Percentiles rank a stretch among this genome's conserved stretches.
Conservation (phyloP, 1,140 invertebrate genomes). For the Papilio dardanus region DNA sequence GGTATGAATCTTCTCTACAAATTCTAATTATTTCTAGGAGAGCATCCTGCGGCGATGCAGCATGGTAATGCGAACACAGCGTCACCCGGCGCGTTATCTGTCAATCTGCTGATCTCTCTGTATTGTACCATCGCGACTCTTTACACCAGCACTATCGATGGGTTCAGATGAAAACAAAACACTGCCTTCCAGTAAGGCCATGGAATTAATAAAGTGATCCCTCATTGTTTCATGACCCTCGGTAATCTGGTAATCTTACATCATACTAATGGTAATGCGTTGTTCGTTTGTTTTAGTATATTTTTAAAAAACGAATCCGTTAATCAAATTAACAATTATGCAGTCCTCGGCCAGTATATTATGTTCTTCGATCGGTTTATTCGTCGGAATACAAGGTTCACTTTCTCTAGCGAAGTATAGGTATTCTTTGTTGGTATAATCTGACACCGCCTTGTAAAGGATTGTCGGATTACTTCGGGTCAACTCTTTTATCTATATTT, state of each 20-base stretch:
- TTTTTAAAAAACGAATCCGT: neutral
- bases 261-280: neutral
- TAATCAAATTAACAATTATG: neutral
- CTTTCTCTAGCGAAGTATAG: neutral
- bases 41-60: constrained; percentile 89
- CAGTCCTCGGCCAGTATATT: neutral
- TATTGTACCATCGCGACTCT: constrained; percentile 78
- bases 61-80: constrained; percentile 85
- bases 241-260: neutral
- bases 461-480: neutral
- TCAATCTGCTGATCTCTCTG: constrained; percentile 78
- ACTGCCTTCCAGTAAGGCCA: constrained; percentile 40
- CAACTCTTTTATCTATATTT: neutral
- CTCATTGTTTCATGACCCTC: neutral
- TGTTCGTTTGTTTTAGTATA: neutral
- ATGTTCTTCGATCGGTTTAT: neutral
- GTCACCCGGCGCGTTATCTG: constrained; percentile 76
- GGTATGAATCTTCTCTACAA: neutral
- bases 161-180: constrained; percentile 78
- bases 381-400: neutral
- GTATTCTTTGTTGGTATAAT: neutral
- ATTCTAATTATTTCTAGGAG: too few species aligned
- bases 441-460: neutral
- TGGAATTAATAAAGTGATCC: constrained; percentile 38
- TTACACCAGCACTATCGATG: constrained; percentile 74